phyloP scores from a whole-genome alignment of 2,797 vertebrate genomes.

The Scolopax bukidnonensis region DNA sequence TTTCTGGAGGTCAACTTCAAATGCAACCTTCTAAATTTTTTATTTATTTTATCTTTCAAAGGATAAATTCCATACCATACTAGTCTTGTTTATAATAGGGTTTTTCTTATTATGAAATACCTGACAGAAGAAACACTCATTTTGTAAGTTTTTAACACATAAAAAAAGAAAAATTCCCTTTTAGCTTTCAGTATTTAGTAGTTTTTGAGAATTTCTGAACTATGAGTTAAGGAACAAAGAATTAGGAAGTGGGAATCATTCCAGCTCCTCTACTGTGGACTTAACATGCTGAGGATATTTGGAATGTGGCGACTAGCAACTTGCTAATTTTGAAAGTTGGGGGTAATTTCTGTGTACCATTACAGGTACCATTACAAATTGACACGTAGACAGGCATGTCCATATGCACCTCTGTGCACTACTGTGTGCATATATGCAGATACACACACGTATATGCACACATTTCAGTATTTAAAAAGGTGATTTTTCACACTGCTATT shows the following conservation, averaged over 20 bases:
- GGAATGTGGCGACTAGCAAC: neutral
- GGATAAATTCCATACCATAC: neutral
- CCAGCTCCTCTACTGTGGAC: neutral
- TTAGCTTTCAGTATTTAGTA: neutral
- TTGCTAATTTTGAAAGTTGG: neutral
- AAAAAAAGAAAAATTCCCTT: neutral
- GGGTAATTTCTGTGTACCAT: neutral
- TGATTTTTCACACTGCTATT: neutral
- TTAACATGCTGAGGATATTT: neutral
- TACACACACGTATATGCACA: neutral
- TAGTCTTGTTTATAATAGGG: neutral
- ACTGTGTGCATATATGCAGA: neutral
- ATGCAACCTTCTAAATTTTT: neutral
- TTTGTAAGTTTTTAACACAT: neutral
- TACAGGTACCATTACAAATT: neutral
- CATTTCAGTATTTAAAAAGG: neutral
- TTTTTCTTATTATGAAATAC: neutral
- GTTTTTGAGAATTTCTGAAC: neutral
- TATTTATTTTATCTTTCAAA: neutral
- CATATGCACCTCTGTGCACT: neutral
- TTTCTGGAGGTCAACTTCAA: neutral
- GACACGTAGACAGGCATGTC: fast-evolving
- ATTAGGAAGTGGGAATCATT: neutral
- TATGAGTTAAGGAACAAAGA: neutral
- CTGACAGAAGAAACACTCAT: neutral